phyloP scores from a whole-genome alignment of 2,797 vertebrate species.

The Sarcoramphus papa region DNA sequence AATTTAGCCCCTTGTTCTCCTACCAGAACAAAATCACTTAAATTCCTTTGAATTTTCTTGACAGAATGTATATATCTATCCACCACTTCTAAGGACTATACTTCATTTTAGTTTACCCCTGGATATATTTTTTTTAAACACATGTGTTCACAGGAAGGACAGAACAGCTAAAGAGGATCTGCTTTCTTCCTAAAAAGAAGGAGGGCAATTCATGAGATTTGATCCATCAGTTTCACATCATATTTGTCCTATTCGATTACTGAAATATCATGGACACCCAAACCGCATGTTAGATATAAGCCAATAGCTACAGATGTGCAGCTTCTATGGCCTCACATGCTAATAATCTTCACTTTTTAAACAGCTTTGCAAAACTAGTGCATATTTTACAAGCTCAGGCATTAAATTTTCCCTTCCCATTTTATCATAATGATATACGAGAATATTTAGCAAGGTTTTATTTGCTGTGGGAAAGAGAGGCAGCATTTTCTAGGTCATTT shows the following conservation, averaged over 20 bases:
- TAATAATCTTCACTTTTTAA: background rate
- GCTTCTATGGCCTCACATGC: background rate
- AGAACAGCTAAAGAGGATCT: background rate
- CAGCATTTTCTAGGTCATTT: conserved; percentile 59
- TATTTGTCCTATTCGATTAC: background rate
- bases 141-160: background rate
- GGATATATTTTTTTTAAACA: background rate
- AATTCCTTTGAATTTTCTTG: background rate
- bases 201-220: background rate
- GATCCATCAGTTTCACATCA: accelerated
- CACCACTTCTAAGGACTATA: background rate
- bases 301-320: background rate
- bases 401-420: background rate
- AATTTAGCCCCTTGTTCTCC: background rate
- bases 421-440: background rate
- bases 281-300: background rate
- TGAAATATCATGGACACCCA: background rate
- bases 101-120: background rate
- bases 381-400: conserved; percentile 13
- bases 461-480: conserved; percentile 36
- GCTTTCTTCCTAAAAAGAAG: background rate
- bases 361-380: background rate
- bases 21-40: background rate
- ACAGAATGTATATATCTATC: background rate
- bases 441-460: conserved; percentile 37